Conservation (phyloP, 2,113 vertebrate species). For the Blennius ocellaris region DNA sequence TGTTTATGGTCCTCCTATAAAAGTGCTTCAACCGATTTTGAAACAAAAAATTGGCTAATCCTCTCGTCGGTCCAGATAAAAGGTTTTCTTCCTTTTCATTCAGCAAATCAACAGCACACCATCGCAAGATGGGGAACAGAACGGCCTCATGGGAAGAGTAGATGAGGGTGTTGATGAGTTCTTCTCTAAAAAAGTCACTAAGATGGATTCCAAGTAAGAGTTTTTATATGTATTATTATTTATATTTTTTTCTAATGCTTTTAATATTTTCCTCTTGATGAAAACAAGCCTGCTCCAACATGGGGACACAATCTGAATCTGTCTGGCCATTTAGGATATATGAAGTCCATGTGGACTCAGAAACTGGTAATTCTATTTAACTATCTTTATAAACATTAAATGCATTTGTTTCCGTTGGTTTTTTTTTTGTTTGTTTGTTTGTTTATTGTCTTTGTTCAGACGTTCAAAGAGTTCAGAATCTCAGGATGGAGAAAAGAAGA, state of each 20-base stretch:
- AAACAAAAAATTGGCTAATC: not conserved
- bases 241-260: too few relatives aligned
- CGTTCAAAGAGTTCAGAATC: conserved; percentile 87
- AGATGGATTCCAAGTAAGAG: conserved; percentile 88
- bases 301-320: too few relatives aligned
- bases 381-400: not conserved
- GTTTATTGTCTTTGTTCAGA: conserved; percentile 65
- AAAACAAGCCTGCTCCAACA: too few relatives aligned
- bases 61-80: not conserved
- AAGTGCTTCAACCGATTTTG: too few relatives aligned
- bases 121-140: conserved; percentile 93
- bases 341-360: not conserved
- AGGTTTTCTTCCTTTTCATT: conserved; percentile 32
- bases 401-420: not conserved
- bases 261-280: too few relatives aligned
- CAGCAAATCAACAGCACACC: conserved; percentile 84
- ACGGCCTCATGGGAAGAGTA: conserved; percentile 94
- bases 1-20: too few relatives aligned
- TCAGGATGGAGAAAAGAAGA: conserved; percentile 91
- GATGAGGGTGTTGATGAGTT: conserved; percentile 98
- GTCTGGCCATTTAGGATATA: not conserved
- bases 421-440: not conserved
- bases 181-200: conserved; percentile 96
- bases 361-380: too few relatives aligned
- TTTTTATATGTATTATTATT: too few relatives aligned